phyloP scores from a whole-genome alignment of 37 sponge, comb jelly and placozoan genomes.

The Halisarca cf. caerulea region DNA sequence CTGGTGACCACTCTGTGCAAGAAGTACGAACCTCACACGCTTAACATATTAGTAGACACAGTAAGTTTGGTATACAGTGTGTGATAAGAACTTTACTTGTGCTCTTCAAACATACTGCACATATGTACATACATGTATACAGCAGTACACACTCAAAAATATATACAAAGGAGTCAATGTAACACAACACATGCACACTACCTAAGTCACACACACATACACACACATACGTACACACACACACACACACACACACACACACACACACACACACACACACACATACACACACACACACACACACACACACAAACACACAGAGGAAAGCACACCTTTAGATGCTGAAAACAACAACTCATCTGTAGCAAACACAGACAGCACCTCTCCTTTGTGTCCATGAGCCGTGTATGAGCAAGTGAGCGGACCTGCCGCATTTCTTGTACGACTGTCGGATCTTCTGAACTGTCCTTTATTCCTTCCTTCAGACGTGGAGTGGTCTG shows the following conservation, averaged over 20 bases:
- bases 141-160: too few relatives aligned
- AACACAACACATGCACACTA: too few relatives aligned
- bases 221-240: slow-evolving; percentile 19
- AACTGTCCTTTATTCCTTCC: neutral
- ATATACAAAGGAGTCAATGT: too few relatives aligned
- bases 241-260: neutral
- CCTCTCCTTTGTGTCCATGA: slow-evolving; percentile 61
- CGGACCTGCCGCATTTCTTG: neutral
- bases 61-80: too few relatives aligned
- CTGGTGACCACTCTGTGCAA: too few relatives aligned
- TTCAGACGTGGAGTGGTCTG: neutral
- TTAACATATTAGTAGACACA: too few relatives aligned
- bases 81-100: too few relatives aligned
- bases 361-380: slow-evolving; percentile 64
- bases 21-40: too few relatives aligned
- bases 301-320: neutral
- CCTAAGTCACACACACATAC: too few relatives aligned
- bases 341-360: slow-evolving; percentile 67
- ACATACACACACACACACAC: slow-evolving; percentile 13
- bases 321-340: slow-evolving; percentile 63
- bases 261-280: too few relatives aligned
- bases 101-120: neutral
- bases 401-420: slow-evolving; percentile 74
- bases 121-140: slow-evolving; percentile 7
- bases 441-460: slow-evolving; percentile 26